Conservation (phyloP, 2,888 invertebrate species). For the Mesorhabditis spiculigera region DNA sequence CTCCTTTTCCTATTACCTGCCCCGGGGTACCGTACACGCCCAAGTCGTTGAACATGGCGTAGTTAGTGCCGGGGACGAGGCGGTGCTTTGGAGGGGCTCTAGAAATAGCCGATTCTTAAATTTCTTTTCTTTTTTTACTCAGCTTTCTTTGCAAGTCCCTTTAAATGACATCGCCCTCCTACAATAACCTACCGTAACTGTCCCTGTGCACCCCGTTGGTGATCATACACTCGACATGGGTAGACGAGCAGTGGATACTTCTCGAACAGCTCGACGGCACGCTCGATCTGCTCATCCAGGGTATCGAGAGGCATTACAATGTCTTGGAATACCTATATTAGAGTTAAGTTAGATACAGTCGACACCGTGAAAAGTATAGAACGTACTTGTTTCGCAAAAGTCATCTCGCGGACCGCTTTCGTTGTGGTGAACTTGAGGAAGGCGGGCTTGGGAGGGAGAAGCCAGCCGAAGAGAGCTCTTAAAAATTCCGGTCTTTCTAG, state of each 20-base stretch:
- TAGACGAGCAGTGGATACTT: conserved; percentile 72
- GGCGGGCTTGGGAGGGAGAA: conserved; percentile 72
- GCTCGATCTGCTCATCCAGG: conserved; percentile 67
- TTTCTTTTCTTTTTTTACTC: background rate
- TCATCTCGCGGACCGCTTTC: conserved; percentile 70
- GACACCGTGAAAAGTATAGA: too few species aligned
- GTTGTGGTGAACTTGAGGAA: conserved; percentile 74
- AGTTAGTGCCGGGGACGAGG: conserved; percentile 69
- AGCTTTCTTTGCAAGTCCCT: background rate
- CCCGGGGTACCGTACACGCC: conserved; percentile 73
- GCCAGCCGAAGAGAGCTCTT: conserved; percentile 67
- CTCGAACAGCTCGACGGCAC: conserved; percentile 64
- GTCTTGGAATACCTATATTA: conserved; percentile 69
- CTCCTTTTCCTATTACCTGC: conserved; percentile 61
- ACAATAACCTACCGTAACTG: conserved; percentile 37
- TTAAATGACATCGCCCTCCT: background rate
- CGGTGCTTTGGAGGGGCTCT: conserved; percentile 66
- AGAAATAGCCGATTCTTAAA: background rate
- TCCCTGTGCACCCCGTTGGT: conserved; percentile 62
- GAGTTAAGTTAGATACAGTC: too few species aligned
- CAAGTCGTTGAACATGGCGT: conserved; percentile 71
- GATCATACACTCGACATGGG: conserved; percentile 70
- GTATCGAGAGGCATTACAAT: conserved; percentile 71
- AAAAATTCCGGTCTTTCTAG: background rate
- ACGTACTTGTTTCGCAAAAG: conserved; percentile 68